Base-by-base conservation (phyloP, 2,888 invertebrate species). In the Amphipoea lucens region DNA sequence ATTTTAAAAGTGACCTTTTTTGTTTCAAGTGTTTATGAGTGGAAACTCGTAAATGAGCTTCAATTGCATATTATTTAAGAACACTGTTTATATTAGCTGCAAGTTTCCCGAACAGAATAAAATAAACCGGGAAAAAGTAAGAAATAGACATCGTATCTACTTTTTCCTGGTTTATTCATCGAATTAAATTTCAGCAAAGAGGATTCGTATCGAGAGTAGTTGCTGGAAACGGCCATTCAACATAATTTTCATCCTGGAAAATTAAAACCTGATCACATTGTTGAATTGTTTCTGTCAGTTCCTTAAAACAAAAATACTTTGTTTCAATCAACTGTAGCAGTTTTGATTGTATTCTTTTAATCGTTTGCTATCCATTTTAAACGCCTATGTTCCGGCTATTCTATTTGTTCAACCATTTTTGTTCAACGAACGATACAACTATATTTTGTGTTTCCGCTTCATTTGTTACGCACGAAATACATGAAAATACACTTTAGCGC, bases 381-480 rank as follows among this genome's bases (percentile, higher is more conserved):
- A 78, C 57, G 78, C 54, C 20, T 67, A 57, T 81, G 74, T 76
- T 75, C 62, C 60, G 71, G 60, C 40, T 69, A 71, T 81, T 81
- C 48, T 87, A 67, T 80, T 78, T 80, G 72, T 70, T 81, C 76
- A 66, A 71, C 62, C 42, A 72, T 84, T 88, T 86, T 84, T 84
- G 79, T 81, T 81, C 42, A 70, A 12, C 1, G 20, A 70, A 51
- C 70, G 70, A 68, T 77, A 87, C 80, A 76, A 82, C 76, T 87
- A 80, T 80, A 87, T 85, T 87, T 83, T 69, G 76, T 71, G 60
- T 80, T 79, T 86, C 76, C 72, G 45, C 42, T 82, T 82, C 78
- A 87, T 87, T 87, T 80, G 79, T 82, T 78, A 80, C 79, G 85
- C 87, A 87, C 82, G 85, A 67, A 87, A 87, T 86, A 87, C 87